These are phyloP conservation scores for Alectoris magna DNA, from an alignment of 2,797 vertebrate genomes.

Conservation along the genomic window DNA sequence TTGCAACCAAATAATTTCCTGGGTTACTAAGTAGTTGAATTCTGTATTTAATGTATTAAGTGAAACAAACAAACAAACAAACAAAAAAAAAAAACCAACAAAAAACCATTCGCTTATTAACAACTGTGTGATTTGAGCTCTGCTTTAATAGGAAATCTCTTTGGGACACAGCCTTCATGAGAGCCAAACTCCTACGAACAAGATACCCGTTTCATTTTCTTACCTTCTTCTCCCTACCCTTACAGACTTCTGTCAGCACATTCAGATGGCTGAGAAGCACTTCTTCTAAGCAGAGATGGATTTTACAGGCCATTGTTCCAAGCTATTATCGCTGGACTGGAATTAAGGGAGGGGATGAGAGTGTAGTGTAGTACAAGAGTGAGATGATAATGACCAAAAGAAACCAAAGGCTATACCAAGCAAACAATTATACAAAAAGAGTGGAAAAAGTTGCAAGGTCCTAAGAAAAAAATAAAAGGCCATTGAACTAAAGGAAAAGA, in stretches of 20 bases:
- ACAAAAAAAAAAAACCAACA: no score
- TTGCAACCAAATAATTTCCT: no score
- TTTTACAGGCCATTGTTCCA: accelerated
- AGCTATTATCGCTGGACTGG: background rate
- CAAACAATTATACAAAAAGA: background rate
- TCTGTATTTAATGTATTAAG: background rate
- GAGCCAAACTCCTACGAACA: background rate
- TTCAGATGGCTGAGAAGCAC: no score
- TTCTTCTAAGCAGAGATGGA: background rate
- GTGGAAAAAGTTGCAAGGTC: background rate
- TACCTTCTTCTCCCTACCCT: background rate
- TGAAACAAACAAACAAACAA: background rate
- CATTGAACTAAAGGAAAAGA: background rate
- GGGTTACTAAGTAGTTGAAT: background rate
- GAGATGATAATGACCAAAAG: background rate
- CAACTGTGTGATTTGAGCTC: background rate
- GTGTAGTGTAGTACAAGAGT: background rate
- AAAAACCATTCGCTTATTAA: background rate
- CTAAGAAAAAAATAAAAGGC: background rate
- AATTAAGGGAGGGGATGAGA: background rate
- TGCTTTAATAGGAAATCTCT: background rate
- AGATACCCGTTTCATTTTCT: background rate
- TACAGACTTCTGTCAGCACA: background rate
- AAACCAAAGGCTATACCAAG: background rate
- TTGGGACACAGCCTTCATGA: background rate